Percentiles rank a stretch among this genome's conserved stretches.
These are phyloP conservation scores for Stenotaenia linearis DNA, from an alignment of 2,888 invertebrate species.

Conservation along the genomic window DNA sequence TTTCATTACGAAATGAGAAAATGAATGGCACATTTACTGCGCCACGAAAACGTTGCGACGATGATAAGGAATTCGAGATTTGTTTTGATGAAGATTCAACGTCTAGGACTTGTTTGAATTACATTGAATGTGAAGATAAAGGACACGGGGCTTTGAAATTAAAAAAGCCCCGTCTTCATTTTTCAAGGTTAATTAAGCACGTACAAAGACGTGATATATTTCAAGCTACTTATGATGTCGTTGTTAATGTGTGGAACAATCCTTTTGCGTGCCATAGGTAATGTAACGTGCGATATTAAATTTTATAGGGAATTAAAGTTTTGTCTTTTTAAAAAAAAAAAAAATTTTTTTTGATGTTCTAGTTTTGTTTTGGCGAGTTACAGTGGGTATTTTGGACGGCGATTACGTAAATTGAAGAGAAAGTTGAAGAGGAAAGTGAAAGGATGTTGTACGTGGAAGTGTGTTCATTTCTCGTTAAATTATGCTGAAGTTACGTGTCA, in stretches of 20 bases:
- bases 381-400: not conserved
- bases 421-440: not conserved
- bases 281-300: not conserved
- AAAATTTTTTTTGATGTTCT: not conserved
- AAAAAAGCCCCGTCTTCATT: not conserved
- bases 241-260: not conserved
- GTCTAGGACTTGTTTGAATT: not conserved
- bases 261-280: not conserved
- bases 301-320: not conserved
- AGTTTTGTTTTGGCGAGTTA: not conserved
- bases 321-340: not conserved
- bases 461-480: not conserved
- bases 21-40: not conserved
- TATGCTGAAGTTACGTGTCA: not conserved
- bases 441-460: not conserved
- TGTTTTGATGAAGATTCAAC: not conserved
- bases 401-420: not conserved
- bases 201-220: constrained; percentile 13
- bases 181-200: constrained; percentile 10
- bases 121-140: not conserved
- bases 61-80: not conserved
- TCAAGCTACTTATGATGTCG: constrained; percentile 8
- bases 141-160: not conserved
- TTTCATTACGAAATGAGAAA: not conserved
- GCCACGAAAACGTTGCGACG: not conserved